These are phyloP conservation scores for Amblyjoppa proteus DNA, from an alignment of 2,888 invertebrate genomes.

Conservation along the genomic window DNA sequence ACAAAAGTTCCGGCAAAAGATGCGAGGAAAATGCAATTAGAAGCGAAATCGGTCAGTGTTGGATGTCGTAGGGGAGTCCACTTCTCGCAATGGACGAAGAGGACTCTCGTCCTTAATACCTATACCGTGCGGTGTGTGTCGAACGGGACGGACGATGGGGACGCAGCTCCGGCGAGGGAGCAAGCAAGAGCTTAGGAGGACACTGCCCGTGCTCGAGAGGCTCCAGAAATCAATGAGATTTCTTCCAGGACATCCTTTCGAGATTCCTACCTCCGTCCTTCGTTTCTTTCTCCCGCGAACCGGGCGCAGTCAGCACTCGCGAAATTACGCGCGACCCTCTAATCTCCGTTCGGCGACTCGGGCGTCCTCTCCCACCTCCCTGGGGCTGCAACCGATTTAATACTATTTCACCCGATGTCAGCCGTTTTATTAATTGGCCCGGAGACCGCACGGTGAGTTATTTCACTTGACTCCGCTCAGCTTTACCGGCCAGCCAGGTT, in stretches of 20 bases:
- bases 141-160: constrained; percentile 19
- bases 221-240: constrained; percentile 70
- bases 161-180: constrained; percentile 29
- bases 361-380: constrained; percentile 19
- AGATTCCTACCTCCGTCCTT: constrained; percentile 28
- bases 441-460: constrained; percentile 53
- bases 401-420: constrained; percentile 71
- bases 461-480: constrained; percentile 56
- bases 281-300: constrained; percentile 34
- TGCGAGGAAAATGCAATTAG: constrained; percentile 76
- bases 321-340: constrained; percentile 70
- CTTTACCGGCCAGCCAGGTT: constrained; percentile 24
- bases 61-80: constrained; percentile 5
- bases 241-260: constrained; percentile 62
- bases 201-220: constrained; percentile 28
- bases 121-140: constrained; percentile 5
- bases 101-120: not conserved
- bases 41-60: constrained; percentile 73
- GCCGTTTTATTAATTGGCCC: constrained; percentile 71
- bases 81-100: constrained; percentile 3
- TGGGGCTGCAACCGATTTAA: constrained; percentile 57
- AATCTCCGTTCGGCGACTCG: constrained; percentile 62
- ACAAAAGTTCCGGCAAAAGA: constrained; percentile 16
- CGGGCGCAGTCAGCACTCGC: constrained; percentile 71
- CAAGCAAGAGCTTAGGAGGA: constrained; percentile 45